Evolutionary conservation across 2,113 vertebrate species (phyloP), one percentile per base, ranked within the genome.

Genomic region (Condylura cristata): DNA sequence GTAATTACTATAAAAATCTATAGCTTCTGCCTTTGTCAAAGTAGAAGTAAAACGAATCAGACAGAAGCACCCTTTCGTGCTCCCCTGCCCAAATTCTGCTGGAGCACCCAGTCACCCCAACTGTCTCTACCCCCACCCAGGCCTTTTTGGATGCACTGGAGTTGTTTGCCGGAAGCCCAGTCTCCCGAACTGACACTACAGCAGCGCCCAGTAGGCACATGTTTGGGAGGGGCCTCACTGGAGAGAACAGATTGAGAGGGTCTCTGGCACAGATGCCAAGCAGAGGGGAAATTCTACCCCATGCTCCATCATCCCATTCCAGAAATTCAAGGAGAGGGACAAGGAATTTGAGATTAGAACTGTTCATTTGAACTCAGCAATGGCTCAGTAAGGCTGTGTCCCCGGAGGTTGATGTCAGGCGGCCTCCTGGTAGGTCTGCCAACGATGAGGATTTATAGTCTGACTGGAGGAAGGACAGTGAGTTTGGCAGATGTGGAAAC

Each of bases 261-360:
- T 79, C 89, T 88, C 96, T 2, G 12, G 86, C 93, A 86, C 94
- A 96, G 97, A 89, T 93, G 93, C 65, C 56, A 76, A 88, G 37
- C 82, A 93, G 94, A 95, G 93, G 91, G 86, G 37, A 89, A 79
- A 85, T 32, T 70, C 86, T 44, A 53, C 48, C 63, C 63, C 46
- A 39, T 51, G 32, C 39, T 88, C 79, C 16, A 2, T 71, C 63
- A 75, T 85, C 56, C 37, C 1, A 6, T 89, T 22, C 12, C 44
- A 71, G 79, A 46, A 82, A 76, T 60, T 65, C n/a, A 44, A 88
- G 88, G 58, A 92, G 22, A 37, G 7, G 20, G 30, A 4, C 34
- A 18, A 61, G 30, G 65, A 56, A 66, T 72, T 71, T 28, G 48
- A 96, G 89, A 76, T 32, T 0, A 9, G 61, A 86, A 28, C 46